Percentiles rank a stretch among this genome's conserved stretches.
These are phyloP conservation scores for Poeciliopsis gracilis DNA, from an alignment of 2,797 vertebrate genomes.

Conservation along the genomic window DNA sequence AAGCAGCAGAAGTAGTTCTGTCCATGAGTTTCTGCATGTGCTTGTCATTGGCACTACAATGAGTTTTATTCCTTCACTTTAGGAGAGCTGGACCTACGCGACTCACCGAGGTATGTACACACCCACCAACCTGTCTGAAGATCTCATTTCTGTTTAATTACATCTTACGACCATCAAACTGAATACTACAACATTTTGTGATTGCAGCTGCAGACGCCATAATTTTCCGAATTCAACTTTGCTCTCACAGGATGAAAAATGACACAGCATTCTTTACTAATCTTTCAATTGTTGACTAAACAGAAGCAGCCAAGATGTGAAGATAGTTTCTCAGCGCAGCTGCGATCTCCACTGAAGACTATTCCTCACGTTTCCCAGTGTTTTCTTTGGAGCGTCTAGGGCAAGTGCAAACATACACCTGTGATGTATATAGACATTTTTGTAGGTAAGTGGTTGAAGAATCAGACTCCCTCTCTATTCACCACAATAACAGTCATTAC, in stretches of 20 bases:
- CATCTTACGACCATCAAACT: constrained; percentile 21
- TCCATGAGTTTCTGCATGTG: constrained; percentile 24
- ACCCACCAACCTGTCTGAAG: constrained; percentile 38
- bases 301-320: constrained; percentile 23
- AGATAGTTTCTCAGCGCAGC: constrained; percentile 13
- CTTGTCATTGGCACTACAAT: constrained; percentile 20
- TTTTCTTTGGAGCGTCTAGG: constrained; percentile 61
- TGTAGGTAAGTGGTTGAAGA: constrained; percentile 42
- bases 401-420: constrained; percentile 75
- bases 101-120: constrained; percentile 48
- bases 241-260: constrained; percentile 21
- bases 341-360: constrained; percentile 62
- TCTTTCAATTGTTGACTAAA: constrained; percentile 39
- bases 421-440: constrained; percentile 49
- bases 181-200: not conserved
- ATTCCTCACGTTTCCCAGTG: constrained; percentile 36
- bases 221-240: constrained; percentile 25
- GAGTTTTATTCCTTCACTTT: constrained; percentile 55
- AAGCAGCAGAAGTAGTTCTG: constrained; percentile 44
- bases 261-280: constrained; percentile 33
- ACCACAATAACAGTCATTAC: constrained; percentile 69
- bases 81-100: constrained; percentile 39
- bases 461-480: constrained; percentile 33
- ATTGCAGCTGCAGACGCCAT: constrained; percentile 46
- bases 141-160: constrained; percentile 29